Base-by-base conservation (phyloP, 1,140 invertebrate species). In the Berghia stephanieae region DNA sequence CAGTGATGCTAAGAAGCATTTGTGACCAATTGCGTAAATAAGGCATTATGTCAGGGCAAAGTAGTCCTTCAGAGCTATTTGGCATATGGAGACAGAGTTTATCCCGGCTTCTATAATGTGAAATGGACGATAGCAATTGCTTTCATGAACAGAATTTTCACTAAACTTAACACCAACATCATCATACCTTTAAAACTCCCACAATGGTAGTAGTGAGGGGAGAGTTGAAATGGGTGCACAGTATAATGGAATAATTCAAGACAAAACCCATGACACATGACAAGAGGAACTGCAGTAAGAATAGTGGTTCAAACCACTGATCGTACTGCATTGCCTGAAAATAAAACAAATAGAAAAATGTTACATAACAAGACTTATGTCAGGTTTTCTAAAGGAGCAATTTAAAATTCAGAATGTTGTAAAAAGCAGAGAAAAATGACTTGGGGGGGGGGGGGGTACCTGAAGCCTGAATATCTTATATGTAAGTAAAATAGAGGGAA, bases 161-260 rank as follows among this genome's bases (percentile, higher is more conserved):
- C n/a, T n/a, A n/a, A n/a, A n/a, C n/a, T n/a, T n/a, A n/a, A n/a
- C n/a, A n/a, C n/a, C n/a, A n/a, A n/a, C n/a, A n/a, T n/a, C n/a
- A n/a, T n/a, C n/a, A 24, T 67, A 89, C 88, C 83, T 89, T 89
- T 36, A 90, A 72, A 34, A 89, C 98, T 0, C 98, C 98, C 80
- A 99, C 96, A 79, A 99, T 98, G 10, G 97, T 99, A 27, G 98
- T 99, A 0, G 98, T 99, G 46, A 99, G 90, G 24, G 98, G 97
- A 73, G 97, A 99, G 91, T 99, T 99, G 87, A 96, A 93, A 82
- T 95, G 92, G 0, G 97, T 99, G 90, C 98, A 99, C 44, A 99
- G 89, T 82, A 99, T 94, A 18, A 97, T 95, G 86, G 96, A 96
- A 86, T 98, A 99, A 55, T 95, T 96, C 18, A 99, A 90, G 31